A percentile compares a stretch with the other conserved stretches of the same genome.
Conservation (phyloP, 92 coral and sea anemone species). For the Epizoanthus fatuus region DNA sequence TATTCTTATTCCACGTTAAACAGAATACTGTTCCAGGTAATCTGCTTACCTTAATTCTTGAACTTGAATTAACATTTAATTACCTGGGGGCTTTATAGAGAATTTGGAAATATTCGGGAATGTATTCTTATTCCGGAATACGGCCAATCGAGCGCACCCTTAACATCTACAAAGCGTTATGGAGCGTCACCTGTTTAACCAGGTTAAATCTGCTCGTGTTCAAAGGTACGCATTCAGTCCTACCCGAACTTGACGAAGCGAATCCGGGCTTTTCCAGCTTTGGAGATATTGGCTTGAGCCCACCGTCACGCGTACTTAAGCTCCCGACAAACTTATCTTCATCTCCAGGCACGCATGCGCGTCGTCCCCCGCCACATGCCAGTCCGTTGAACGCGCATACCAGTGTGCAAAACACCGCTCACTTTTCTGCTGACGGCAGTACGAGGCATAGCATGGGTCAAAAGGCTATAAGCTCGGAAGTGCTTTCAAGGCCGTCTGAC, state of each 20-base stretch:
- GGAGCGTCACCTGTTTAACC: no score
- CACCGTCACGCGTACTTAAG: constrained; percentile 52
- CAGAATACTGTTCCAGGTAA: no score
- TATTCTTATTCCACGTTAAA: no score
- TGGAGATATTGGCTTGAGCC: constrained; percentile 43
- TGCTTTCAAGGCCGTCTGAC: constrained; percentile 44
- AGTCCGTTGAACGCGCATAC: constrained; percentile 86
- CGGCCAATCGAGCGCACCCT: not conserved
- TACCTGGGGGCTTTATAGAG: no score
- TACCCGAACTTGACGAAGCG: constrained; percentile 34
- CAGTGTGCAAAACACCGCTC: constrained; percentile 82
- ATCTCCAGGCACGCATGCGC: constrained; percentile 53
- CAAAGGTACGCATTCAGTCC: constrained; percentile 40
- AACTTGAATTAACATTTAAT: no score
- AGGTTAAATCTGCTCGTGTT: constrained; percentile 10
- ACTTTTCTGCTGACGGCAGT: constrained; percentile 46
- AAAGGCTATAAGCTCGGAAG: constrained; percentile 39
- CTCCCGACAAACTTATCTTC: constrained; percentile 41
- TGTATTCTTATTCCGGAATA: no score
- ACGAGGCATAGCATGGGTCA: constrained; percentile 39
- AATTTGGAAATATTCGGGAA: no score
- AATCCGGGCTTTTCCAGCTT: constrained; percentile 39
- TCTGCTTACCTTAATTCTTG: no score
- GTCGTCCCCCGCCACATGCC: constrained; percentile 68
- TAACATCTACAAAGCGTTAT: not conserved